Conservation (phyloP, 1,140 invertebrate genomes). For the Lasioglossum baleicum region DNA sequence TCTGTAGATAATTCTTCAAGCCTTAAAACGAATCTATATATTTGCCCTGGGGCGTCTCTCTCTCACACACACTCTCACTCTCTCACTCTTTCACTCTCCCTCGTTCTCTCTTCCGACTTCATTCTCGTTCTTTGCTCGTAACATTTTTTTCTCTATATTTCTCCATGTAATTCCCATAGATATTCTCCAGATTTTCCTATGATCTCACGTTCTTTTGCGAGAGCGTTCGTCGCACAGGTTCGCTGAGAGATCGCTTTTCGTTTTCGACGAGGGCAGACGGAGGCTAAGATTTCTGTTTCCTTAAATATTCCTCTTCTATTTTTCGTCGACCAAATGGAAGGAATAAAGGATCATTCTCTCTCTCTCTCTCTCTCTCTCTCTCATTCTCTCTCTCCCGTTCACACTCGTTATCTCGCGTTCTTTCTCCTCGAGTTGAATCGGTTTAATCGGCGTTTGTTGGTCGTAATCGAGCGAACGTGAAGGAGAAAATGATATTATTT, state of each 20-base stretch:
- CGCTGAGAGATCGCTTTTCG: background rate
- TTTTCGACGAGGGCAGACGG: slow-evolving; percentile 1
- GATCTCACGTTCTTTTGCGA: too few species aligned
- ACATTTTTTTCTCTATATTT: background rate
- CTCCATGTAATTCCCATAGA: background rate
- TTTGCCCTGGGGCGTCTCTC: slow-evolving; percentile 35
- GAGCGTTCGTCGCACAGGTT: background rate
- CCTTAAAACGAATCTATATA: slow-evolving; percentile 71
- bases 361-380: background rate
- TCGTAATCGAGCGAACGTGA: slow-evolving; percentile 48
- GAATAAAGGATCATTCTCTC: background rate
- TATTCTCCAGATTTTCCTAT: background rate
- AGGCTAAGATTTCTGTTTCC: background rate
- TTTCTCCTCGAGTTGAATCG: background rate
- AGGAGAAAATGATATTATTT: slow-evolving; percentile 68
- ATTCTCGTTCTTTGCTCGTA: background rate
- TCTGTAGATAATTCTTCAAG: slow-evolving; percentile 73
- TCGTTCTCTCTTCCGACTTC: background rate
- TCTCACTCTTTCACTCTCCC: slow-evolving; percentile 1
- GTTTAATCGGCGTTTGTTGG: slow-evolving; percentile 39
- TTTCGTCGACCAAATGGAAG: background rate
- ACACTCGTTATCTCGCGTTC: slow-evolving; percentile 14
- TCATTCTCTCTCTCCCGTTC: slow-evolving; percentile 11
- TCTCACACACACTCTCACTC: background rate
- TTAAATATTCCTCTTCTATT: background rate